Evolutionary conservation across 2,113 vertebrate species (phyloP), one percentile per base, ranked within the genome.

Genomic region (Spheniscus mendiculus): DNA sequence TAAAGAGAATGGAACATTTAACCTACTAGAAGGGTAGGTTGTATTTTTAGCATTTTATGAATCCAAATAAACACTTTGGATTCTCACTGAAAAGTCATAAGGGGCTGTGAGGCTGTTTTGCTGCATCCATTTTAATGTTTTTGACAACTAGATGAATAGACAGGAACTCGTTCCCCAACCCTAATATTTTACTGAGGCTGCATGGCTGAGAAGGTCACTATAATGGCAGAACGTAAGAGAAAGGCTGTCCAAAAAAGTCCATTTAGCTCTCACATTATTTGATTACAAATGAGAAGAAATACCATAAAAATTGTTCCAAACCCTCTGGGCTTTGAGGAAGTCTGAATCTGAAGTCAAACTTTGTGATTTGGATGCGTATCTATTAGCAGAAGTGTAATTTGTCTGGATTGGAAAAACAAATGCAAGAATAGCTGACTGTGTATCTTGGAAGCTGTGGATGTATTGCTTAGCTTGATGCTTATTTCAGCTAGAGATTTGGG

Each of bases 371-470:
- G 52, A 62, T 89, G 74, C 4, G 1, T 67, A 86, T 88, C 87
- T 90, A 89, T 93, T 90, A 96, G 66, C 61, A 94, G 87, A 89
- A 91, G 65, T 44, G 45, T 82, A 47, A 89, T 81, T 90, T 76
- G 61, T 66, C 59, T 66, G 59, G 56, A 89, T 65, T 92, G 84
- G 72, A 88, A 95, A 97, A 94, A 91, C 34, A 87, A 95, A 72
- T 53, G 58, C 49, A 56, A 52, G 89, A 96, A 65, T 93, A 96
- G 73, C 86, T 85, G 59, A 93, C 83, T 65, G 76, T 83, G 80
- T 91, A 38, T 91, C 44, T 88, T 95, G 83, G 86, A 96, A 92
- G 80, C 38, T 0, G 32, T 81, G 80, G 42, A 78, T 87, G 52
- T 87, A 62, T 50, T 82, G 58, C 89, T 93, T 74, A 90, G 59